Percentiles rank a stretch among this genome's conserved stretches.
Conservation (phyloP, 1,140 invertebrate species). For the Linepithema humile region DNA sequence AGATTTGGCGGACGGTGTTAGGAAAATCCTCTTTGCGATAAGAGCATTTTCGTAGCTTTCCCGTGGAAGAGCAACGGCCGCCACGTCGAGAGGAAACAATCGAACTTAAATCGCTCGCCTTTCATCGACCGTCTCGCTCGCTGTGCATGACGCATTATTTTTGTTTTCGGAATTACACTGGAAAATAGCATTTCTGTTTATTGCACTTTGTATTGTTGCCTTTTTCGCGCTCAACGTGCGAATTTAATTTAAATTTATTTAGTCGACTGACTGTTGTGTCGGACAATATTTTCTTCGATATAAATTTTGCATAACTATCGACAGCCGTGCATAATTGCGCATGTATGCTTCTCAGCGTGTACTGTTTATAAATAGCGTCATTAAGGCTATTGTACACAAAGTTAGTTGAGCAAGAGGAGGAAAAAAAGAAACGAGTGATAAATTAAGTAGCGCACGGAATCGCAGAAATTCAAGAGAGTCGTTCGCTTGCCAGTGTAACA, state of each 20-base stretch:
- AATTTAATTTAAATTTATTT: not conserved
- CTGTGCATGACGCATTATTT: not conserved
- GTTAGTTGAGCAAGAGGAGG: not conserved
- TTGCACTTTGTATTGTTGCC: not conserved
- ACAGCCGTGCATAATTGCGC: not conserved
- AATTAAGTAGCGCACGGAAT: slow-evolving; percentile 1
- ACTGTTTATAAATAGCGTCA: not conserved
- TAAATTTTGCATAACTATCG: not conserved
- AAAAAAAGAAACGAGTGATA: not conserved
- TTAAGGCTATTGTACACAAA: not conserved
- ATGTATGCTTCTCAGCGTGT: not conserved
- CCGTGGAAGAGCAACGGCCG: slow-evolving; percentile 27
- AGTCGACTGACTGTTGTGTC: not conserved
- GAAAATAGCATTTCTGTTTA: not conserved
- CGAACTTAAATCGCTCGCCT: slow-evolving; percentile 42
- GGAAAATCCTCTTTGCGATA: slow-evolving; percentile 58
- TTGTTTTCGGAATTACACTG: not conserved
- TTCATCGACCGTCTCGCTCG: slow-evolving; percentile 8
- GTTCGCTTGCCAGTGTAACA: slow-evolving; percentile 9
- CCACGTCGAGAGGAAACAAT: slow-evolving; percentile 43
- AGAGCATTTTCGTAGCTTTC: slow-evolving; percentile 55
- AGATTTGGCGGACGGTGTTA: slow-evolving; percentile 53
- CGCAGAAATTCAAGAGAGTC: not conserved
- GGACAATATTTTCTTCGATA: not conserved
- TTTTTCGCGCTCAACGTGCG: not conserved